phyloP scores from a whole-genome alignment of 2,888 invertebrate genomes.

The Diachrysia chrysitis region DNA sequence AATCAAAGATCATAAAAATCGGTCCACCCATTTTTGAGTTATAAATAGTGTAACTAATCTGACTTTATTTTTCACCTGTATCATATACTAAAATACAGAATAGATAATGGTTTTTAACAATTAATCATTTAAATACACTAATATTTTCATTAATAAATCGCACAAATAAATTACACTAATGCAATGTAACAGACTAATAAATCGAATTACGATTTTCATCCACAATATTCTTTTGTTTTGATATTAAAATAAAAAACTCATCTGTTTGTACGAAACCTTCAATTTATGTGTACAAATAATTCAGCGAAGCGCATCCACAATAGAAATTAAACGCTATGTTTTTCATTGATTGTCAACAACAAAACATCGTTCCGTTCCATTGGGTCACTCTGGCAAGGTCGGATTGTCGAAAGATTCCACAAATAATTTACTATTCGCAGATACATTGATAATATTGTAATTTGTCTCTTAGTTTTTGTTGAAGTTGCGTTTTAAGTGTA shows the following conservation, averaged over 20 bases:
- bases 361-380: constrained; percentile 42
- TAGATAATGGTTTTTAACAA: too few species aligned
- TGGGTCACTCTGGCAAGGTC: constrained; percentile 41
- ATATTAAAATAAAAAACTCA: neutral
- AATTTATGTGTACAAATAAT: constrained; percentile 40
- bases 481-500: too few species aligned
- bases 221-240: neutral
- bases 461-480: neutral
- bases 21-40: too few species aligned
- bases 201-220: neutral
- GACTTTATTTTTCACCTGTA: too few species aligned
- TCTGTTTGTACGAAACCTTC: constrained; percentile 37
- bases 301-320: constrained; percentile 53
- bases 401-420: constrained; percentile 15
- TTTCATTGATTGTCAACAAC: constrained; percentile 34
- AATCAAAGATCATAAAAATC: too few species aligned
- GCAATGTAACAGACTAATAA: neutral
- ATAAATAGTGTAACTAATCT: too few species aligned
- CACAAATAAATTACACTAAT: too few species aligned
- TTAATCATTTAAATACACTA: too few species aligned
- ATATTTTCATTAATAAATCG: too few species aligned
- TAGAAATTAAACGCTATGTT: constrained; percentile 33
- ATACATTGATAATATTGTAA: constrained; percentile 3
- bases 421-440: constrained; percentile 21
- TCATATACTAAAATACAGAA: too few species aligned